A percentile compares a stretch with the other conserved stretches of the same genome.
Conservation (phyloP, 2,797 vertebrate species). For the Sternarchorhynchus goeldii region DNA sequence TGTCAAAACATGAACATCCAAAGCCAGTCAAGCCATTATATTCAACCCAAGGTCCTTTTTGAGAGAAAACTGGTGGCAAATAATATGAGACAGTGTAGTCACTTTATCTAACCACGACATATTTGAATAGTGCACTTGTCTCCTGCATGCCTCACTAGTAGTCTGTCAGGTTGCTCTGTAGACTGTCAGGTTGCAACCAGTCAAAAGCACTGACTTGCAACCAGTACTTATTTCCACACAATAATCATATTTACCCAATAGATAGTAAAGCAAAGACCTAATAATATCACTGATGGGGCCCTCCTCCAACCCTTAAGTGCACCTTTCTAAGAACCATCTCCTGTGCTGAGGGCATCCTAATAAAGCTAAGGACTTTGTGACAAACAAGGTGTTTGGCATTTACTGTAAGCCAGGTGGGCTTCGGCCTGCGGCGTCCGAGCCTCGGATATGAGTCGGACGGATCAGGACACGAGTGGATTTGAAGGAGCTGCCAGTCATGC, state of each 20-base stretch:
- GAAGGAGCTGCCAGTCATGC: conserved; percentile 4
- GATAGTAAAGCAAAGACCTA: background rate
- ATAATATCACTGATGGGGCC: background rate
- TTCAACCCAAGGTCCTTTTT: background rate
- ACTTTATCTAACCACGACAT: background rate
- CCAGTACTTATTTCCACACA: conserved; percentile 1
- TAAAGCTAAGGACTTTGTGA: background rate
- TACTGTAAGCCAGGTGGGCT: conserved; percentile 2
- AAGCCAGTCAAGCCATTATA: background rate
- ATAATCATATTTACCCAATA: background rate
- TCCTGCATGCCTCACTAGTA: background rate
- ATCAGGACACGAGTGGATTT: conserved; percentile 3
- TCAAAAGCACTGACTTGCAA: background rate
- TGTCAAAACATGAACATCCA: background rate
- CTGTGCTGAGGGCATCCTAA: background rate
- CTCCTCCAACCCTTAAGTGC: background rate
- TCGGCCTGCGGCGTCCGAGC: background rate
- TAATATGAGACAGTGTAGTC: background rate
- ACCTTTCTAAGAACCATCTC: background rate
- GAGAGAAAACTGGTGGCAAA: background rate
- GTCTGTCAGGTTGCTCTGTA: too few relatives aligned
- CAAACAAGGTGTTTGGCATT: conserved; percentile 3
- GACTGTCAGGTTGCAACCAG: too few relatives aligned
- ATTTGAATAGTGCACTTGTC: background rate
- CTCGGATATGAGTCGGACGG: background rate